Evolutionary conservation across 2,113 vertebrate genomes (phyloP).

Genomic region (Neodontobutis hainanensis): DNA sequence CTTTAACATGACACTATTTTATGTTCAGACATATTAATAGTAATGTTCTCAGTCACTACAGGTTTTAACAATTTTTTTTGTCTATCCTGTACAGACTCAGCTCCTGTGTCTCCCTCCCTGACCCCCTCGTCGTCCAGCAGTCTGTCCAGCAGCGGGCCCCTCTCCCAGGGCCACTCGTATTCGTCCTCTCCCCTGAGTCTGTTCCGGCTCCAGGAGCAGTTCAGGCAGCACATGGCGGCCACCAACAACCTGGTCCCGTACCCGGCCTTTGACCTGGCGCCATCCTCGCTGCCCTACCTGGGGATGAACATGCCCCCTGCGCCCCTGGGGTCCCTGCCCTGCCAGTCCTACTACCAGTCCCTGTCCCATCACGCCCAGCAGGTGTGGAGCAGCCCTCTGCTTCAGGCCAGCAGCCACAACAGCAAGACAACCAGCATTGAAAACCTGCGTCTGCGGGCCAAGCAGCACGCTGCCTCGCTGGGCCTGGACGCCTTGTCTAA

Average conservation of each 20-base stretch:
- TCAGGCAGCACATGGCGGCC: slow-evolving; percentile 98
- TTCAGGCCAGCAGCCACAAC: slow-evolving; percentile 91
- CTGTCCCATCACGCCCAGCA: slow-evolving; percentile 94
- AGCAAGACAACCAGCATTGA: slow-evolving; percentile 99
- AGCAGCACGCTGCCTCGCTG: slow-evolving; percentile 95
- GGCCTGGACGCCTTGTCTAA: slow-evolving; percentile 96
- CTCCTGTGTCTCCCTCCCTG: slow-evolving; percentile 79
- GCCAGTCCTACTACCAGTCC: slow-evolving; percentile 98
- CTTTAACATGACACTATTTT: no score
- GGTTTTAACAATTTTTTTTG: not conserved
- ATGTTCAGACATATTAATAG: no score
- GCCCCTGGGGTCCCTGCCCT: slow-evolving; percentile 91
- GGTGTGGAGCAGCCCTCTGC: slow-evolving; percentile 93
- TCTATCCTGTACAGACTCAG: slow-evolving; percentile 84
- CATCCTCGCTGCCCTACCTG: slow-evolving; percentile 91
- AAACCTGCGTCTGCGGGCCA: slow-evolving; percentile 94
- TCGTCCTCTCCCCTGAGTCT: slow-evolving; percentile 97
- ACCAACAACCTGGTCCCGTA: slow-evolving; percentile 98
- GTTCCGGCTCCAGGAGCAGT: slow-evolving; percentile 98
- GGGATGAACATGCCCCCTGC: slow-evolving; percentile 92
- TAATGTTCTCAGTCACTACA: no score
- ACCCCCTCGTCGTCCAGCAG: slow-evolving; percentile 81
- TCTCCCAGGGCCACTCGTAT: slow-evolving; percentile 92
- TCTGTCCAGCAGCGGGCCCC: slow-evolving; percentile 70
- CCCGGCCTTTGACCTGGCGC: slow-evolving; percentile 93